These are phyloP conservation scores for Temnothorax unifasciatus DNA, from an alignment of 2,888 invertebrate species.

Conservation along the genomic window DNA sequence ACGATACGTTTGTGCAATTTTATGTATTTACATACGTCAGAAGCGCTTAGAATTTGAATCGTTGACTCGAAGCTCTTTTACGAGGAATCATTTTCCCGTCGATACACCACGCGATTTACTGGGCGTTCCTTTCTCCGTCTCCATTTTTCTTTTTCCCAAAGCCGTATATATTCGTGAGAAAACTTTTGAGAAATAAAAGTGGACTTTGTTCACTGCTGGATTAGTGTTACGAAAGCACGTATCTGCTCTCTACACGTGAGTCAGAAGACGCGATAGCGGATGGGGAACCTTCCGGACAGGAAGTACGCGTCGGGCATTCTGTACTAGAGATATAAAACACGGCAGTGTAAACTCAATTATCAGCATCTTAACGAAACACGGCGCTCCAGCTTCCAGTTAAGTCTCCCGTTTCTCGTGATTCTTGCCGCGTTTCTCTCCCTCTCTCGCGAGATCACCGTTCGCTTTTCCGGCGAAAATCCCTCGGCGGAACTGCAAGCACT, in stretches of 20 bases:
- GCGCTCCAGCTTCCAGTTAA: not conserved
- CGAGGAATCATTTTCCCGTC: not conserved
- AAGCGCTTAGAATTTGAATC: not conserved
- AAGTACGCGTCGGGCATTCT: slow-evolving; percentile 33
- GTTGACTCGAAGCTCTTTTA: slow-evolving; percentile 2
- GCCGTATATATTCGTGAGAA: not conserved
- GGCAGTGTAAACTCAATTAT: slow-evolving; percentile 24
- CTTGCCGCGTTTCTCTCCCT: not conserved
- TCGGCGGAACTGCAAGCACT: not conserved
- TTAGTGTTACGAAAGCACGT: not conserved
- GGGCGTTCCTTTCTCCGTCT: not conserved
- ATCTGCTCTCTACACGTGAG: not conserved
- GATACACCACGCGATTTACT: not conserved
- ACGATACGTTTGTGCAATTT: slow-evolving; percentile 31
- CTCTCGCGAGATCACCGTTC: not conserved
- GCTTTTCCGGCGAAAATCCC: slow-evolving; percentile 29
- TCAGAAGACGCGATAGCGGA: slow-evolving; percentile 8
- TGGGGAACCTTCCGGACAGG: not conserved
- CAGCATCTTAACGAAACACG: slow-evolving; percentile 4
- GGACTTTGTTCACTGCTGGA: not conserved
- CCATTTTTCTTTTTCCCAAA: not conserved
- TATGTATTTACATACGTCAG: slow-evolving; percentile 15
- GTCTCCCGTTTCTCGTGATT: not conserved
- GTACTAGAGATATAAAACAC: slow-evolving; percentile 2
- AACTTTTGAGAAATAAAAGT: not conserved